Evolutionary conservation across 2,888 invertebrate species (phyloP).

Genomic region (Stenchaetothrips biformis): DNA sequence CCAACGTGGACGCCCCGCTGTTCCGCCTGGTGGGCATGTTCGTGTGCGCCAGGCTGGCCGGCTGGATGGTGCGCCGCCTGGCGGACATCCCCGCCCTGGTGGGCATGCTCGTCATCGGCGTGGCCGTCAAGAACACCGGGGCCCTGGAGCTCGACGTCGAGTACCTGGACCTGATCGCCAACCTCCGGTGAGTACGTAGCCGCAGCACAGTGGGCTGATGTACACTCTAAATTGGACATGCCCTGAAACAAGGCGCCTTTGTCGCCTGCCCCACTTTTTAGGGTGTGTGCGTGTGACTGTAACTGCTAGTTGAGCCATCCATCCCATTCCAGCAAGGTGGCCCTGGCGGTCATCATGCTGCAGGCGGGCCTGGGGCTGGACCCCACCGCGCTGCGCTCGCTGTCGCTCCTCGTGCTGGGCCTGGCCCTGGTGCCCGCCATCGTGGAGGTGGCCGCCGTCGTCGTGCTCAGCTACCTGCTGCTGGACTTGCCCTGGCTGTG

Average conservation of each 20-base stretch:
- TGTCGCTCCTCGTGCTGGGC: constrained; percentile 53
- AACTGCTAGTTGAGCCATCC: background rate
- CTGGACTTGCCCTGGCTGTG: constrained; percentile 59
- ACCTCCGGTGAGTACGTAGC: background rate
- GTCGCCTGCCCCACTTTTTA: too few relatives aligned
- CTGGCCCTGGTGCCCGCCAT: constrained; percentile 58
- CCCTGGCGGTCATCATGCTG: constrained; percentile 59
- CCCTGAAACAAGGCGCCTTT: too few relatives aligned
- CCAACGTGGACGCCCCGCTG: constrained; percentile 1
- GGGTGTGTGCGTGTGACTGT: too few relatives aligned
- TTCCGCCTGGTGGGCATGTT: constrained; percentile 15
- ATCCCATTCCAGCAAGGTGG: constrained; percentile 51
- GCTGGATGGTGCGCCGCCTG: background rate
- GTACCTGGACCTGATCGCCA: background rate
- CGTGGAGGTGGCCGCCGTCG: constrained; percentile 52
- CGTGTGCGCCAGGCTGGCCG: constrained; percentile 10
- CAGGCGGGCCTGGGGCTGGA: constrained; percentile 62
- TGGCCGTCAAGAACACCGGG: constrained; percentile 1
- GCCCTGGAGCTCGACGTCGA: background rate
- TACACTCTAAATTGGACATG: too few relatives aligned
- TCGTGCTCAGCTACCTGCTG: constrained; percentile 51
- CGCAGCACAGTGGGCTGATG: too few relatives aligned
- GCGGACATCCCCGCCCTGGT: constrained; percentile 13
- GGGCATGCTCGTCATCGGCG: constrained; percentile 9
- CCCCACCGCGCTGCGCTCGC: constrained; percentile 52